Evolutionary conservation across 2,113 vertebrate genomes (phyloP).

Genomic region (Ammodytes dubius): DNA sequence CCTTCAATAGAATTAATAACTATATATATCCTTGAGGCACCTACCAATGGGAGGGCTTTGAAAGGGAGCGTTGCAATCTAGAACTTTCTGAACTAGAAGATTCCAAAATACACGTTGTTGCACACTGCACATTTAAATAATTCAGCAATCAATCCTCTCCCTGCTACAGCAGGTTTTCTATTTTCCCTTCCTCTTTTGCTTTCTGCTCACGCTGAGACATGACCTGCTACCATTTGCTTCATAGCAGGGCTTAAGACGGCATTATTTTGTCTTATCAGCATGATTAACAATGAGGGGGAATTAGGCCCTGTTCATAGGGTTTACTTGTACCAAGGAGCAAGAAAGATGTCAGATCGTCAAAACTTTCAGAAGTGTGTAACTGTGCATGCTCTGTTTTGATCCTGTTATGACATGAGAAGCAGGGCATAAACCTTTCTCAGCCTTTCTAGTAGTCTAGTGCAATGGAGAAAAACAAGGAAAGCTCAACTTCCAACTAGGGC

Average conservation of each 20-base stretch:
- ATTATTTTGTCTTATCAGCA: background rate
- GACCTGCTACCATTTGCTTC: conserved; percentile 17
- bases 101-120: too few relatives aligned
- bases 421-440: background rate
- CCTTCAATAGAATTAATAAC: too few relatives aligned
- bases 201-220: conserved; percentile 11
- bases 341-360: background rate
- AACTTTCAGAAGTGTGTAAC: conserved; percentile 10
- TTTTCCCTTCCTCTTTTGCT: background rate
- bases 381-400: background rate
- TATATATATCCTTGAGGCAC: too few relatives aligned
- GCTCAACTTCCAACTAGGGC: background rate
- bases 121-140: too few relatives aligned
- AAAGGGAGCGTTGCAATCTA: too few relatives aligned
- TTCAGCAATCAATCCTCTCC: background rate
- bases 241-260: background rate
- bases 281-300: conserved; percentile 1
- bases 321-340: background rate
- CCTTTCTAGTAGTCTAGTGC: background rate
- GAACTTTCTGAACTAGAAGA: too few relatives aligned
- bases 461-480: background rate
- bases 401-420: background rate
- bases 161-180: background rate
- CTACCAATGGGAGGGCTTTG: too few relatives aligned
- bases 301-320: background rate